phyloP scores from a whole-genome alignment of 2,888 invertebrate species.

The Calliopum simillimum region DNA sequence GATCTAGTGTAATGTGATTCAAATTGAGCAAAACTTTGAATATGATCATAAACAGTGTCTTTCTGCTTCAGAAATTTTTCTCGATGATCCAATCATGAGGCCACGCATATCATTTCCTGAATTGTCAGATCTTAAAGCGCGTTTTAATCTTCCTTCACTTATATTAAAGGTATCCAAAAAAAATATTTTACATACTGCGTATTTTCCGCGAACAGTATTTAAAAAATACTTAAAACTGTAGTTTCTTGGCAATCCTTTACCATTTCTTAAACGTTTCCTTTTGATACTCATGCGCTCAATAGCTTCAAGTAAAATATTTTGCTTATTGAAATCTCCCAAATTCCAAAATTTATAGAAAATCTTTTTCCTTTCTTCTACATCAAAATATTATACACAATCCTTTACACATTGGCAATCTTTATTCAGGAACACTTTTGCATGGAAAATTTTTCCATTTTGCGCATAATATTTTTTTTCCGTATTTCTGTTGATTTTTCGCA shows the following conservation, averaged over 20 bases:
- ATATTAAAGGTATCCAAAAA: conserved; percentile 2
- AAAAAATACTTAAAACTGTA: too few species aligned
- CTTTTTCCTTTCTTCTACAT: conserved; percentile 6
- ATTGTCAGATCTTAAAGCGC: conserved; percentile 32
- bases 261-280: too few species aligned
- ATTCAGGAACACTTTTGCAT: conserved; percentile 22
- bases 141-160: conserved; percentile 36
- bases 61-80: too few species aligned
- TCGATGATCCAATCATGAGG: too few species aligned
- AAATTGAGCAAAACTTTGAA: conserved; percentile 28
- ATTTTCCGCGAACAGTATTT: conserved; percentile 27
- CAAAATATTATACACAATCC: conserved; percentile 30
- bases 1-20: conserved; percentile 16
- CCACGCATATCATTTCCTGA: too few species aligned
- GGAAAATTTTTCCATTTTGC: conserved; percentile 31
- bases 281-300: conserved; percentile 11
- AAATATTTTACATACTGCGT: conserved; percentile 19
- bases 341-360: conserved; percentile 31
- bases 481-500: conserved; percentile 17
- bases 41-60: conserved; percentile 15
- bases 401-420: too few species aligned
- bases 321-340: too few species aligned
- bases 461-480: conserved; percentile 28
- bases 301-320: too few species aligned
- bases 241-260: not conserved